Percentiles rank a stretch among this genome's conserved stretches.
These are phyloP conservation scores for Rhineura floridana DNA, from an alignment of 2,113 vertebrate species.

Conservation along the genomic window DNA sequence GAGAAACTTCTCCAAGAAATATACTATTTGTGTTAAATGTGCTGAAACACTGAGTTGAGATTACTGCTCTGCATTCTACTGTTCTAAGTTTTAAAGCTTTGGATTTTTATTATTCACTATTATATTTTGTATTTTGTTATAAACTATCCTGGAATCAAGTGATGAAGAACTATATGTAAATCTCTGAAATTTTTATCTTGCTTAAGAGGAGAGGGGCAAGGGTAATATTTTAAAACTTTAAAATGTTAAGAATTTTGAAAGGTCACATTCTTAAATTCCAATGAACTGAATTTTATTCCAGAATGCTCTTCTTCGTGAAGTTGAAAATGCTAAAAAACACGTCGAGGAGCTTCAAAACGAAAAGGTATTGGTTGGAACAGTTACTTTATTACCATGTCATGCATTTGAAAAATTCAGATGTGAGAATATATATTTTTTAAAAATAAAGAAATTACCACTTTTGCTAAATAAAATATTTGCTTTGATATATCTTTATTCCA, in stretches of 20 bases:
- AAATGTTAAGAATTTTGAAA: not conserved
- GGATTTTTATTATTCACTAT: not conserved
- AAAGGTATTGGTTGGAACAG: slow-evolving; percentile 78
- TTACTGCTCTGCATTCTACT: not conserved
- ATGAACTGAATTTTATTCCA: slow-evolving; percentile 58
- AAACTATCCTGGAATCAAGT: not conserved
- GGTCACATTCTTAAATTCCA: not conserved
- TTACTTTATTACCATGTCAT: not conserved
- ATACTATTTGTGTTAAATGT: not conserved
- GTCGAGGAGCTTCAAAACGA: slow-evolving; percentile 95
- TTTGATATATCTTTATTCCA: not conserved
- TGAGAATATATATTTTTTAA: not conserved
- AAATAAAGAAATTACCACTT: not conserved
- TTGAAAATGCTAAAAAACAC: slow-evolving; percentile 92
- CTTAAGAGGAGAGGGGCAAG: not conserved
- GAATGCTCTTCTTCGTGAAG: slow-evolving; percentile 91
- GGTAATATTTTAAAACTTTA: not conserved
- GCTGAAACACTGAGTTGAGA: not conserved
- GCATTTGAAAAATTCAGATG: not conserved
- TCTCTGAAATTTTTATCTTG: not conserved
- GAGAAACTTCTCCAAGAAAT: not conserved
- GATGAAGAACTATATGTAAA: not conserved
- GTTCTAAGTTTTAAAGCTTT: not conserved
- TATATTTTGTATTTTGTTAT: not conserved
- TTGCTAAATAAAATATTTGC: not conserved